Base-by-base conservation (phyloP, 2,797 vertebrate genomes). In the Parauchenoglanis punctatus region DNA sequence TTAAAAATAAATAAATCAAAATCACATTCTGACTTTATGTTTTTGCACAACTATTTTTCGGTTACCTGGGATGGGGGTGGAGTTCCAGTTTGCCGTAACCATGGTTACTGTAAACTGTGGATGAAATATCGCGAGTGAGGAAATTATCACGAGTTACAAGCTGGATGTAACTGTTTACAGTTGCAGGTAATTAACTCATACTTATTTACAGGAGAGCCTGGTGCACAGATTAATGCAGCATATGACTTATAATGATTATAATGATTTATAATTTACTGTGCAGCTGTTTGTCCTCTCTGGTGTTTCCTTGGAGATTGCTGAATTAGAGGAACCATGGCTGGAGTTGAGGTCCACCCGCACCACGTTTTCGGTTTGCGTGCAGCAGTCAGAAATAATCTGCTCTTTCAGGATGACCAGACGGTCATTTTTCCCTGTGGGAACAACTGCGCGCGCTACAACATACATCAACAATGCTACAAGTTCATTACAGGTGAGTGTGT, bases 351-450 rank as follows among this genome's bases (percentile, higher is more conserved):
- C 17, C 94, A 97, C 92, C 81, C 95, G 0, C 95, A 96, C 81
- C 96, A 96, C 86, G 93, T 95, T 58, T 97, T 97, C 86, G 98
- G 98, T 4, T 89, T 98, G n/a, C 95, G 96, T 49, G 81, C 94
- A 28, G 91, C 93, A 44, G 98, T 98, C 7, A 90, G 85, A 0
- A 97, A 97, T 90, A 97, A 97, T 25, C 46, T 99, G 86, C 95
- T 95, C 87, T 99, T 97, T 93, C 87, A 95, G 54, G 97, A 98
- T 81, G 97, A 99, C 18, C 95, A 97, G 61, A 97, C 96, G 0
- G 91, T 99, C 35, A 94, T 98, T 13, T 97, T 96, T 86, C 97
- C 98, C 25, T 93, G 94, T 67, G 98, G 98, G 46, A 97, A 97
- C 92, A 95, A 95, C 94, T 98, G 96, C 83, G 95, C 98, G 77